Conservation (phyloP, 1,140 invertebrate species). For the Drosophila parvula region DNA sequence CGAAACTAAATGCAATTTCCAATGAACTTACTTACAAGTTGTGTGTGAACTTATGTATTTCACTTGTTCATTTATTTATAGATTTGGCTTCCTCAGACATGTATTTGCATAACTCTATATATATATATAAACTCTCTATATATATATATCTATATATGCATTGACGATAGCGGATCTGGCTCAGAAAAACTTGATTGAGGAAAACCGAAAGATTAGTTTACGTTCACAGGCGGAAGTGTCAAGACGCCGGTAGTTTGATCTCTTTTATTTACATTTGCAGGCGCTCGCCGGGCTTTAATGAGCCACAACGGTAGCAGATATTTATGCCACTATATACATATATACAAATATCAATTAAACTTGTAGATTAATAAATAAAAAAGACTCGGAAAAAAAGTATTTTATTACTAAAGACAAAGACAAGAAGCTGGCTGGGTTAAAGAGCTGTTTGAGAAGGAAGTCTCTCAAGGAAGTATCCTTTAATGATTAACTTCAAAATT, state of each 20-base stretch:
- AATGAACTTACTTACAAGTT: background rate
- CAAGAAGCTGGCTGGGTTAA: no score
- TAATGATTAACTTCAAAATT: no score
- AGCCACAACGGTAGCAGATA: conserved; percentile 1
- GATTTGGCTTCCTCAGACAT: conserved; percentile 8
- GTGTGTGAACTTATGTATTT: conserved; percentile 6
- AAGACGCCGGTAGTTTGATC: conserved; percentile 15
- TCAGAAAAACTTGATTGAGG: conserved; percentile 28
- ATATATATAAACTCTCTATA: background rate
- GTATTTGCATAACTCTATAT: conserved; percentile 6
- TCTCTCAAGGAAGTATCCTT: no score
- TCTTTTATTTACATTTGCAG: conserved; percentile 11
- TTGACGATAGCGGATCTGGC: conserved; percentile 10
- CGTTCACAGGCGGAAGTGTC: conserved; percentile 22
- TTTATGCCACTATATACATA: background rate
- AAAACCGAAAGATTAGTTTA: conserved; percentile 28
- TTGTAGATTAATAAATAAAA: background rate
- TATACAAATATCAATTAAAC: background rate
- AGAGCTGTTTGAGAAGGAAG: no score
- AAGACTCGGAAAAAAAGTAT: no score
- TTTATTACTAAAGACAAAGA: no score
- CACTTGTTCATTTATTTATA: conserved; percentile 18
- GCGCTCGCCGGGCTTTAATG: conserved; percentile 1
- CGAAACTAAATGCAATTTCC: background rate
- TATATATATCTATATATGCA: background rate